Evolutionary conservation across 2,113 vertebrate species (phyloP), one percentile per base, ranked within the genome.

Genomic region (Phyllopteryx taeniolatus): DNA sequence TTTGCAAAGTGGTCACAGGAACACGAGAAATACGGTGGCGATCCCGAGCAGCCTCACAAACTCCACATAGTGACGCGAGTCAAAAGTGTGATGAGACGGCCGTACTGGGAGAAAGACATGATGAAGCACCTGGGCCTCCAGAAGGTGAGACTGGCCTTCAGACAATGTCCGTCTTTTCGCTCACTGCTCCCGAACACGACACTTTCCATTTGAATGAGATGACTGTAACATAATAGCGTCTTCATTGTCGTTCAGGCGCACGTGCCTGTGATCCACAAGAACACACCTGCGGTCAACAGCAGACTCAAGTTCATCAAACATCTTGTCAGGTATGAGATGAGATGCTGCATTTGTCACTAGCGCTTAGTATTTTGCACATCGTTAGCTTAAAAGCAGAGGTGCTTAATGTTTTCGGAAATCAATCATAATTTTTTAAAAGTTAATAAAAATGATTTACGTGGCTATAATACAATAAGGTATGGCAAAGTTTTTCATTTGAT

Each of bases 51-150:
- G 42, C 96, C 98, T 42, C 98, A 99, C 78, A 96, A 98, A 88
- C 85, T 99, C 20, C 97, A 99, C 0, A 71, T 99, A 68, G 66
- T 99, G 75, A 98, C 94, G 0, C 91, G 96, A 72, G 93, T 99
- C 68, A 96, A 84, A 90, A 93, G 94, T 79, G 85, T 77, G 5
- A 67, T 87, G 63, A 77, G 96, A 20, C 93, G 96, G 61, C 97
- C 97, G 0, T 96, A 98, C 63, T 99, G 98, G 97, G 98, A 98
- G 86, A 99, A 96, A 83, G 91, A 96, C 22, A 83, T 91, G 35
- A 68, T 99, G 69, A 93, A 82, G 77, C 60, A 86, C 74, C 92
- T 99, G 12, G 95, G 96, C 7, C 89, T 99, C 71, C 31, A 88
- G 68, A 98, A 96, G 91, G 98, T 99, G 89, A 65, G 33, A 2